These are phyloP conservation scores for Aleadryas rufinucha DNA, from an alignment of 2,113 vertebrate species.

Conservation along the genomic window DNA sequence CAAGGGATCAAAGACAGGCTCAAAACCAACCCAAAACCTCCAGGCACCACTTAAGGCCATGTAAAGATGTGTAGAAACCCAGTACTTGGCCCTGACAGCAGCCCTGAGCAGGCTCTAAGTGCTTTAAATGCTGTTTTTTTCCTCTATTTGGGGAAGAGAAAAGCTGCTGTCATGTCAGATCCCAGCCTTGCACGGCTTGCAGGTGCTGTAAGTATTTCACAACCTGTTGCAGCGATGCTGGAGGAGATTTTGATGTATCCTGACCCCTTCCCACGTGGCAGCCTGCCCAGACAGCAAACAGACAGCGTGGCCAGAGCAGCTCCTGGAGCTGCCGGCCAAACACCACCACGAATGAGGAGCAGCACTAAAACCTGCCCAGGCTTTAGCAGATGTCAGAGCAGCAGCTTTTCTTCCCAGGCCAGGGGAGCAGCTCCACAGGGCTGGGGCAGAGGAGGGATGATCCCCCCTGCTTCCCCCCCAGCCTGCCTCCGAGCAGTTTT, in stretches of 20 bases:
- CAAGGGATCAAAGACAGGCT: not conserved
- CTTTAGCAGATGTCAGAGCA: not conserved
- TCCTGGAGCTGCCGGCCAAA: not conserved
- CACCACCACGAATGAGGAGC: not conserved
- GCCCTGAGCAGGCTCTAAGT: not conserved
- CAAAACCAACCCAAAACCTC: not conserved
- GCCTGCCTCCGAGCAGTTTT: not conserved
- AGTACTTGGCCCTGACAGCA: not conserved
- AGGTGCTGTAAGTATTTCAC: not conserved
- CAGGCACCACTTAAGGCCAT: not conserved
- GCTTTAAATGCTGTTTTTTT: not conserved
- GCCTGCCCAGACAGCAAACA: not conserved
- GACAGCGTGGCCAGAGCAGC: fast-evolving
- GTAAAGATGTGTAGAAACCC: not conserved
- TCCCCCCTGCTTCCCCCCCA: not conserved
- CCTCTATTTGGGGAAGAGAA: not conserved
- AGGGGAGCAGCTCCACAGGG: not conserved
- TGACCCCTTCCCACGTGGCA: not conserved
- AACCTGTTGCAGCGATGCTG: not conserved
- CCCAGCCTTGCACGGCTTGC: not conserved
- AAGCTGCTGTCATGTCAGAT: not conserved
- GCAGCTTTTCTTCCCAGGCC: not conserved
- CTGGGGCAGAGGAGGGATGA: not conserved
- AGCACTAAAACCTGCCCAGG: not conserved
- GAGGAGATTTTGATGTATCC: not conserved